Evolutionary conservation across 2,888 invertebrate genomes (phyloP), one percentile per base, ranked within the genome.

Genomic region (Drosophila meridiana): DNA sequence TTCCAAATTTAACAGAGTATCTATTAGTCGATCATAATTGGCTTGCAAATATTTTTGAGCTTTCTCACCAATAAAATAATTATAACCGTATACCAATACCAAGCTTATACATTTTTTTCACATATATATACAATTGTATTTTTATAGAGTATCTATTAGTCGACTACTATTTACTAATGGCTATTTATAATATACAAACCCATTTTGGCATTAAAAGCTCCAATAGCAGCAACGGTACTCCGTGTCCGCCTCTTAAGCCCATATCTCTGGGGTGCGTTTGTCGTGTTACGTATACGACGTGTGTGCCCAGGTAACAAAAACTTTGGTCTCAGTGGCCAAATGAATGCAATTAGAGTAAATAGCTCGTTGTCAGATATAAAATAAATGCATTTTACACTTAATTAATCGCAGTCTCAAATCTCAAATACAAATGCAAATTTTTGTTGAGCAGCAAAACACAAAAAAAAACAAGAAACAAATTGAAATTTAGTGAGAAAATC

Each of bases 401-500:
- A 69, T 50, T 69, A n/a, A 50, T 40, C 28, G 26, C 38, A 48
- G 9, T 9, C 26, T 32, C 47, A 30, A 53, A 40, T 34, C 28
- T 57, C 55, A 67, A 69, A 66, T 43, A 20, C 45, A 50, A 8
- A 45, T 38, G n/a, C 13, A 47, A 47, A 34, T 45, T 43, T 38
- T 38, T 30, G 6, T 43, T 26, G 36, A 13, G 30, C 50, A 42
- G 48, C 14, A 30, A n/a, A 14, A 20, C 20, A 20, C 20, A 20
- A 30, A 48, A 7, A 14, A 43, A 40, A 26, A 13, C 11, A 28
- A 43, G 28, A 28, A 13, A 45, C n/a, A 72, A 8, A 88, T 69
- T 83, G 62, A 73, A 80, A 72, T 56, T 81, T 76, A 71, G 79
- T 53, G 45, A 58, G 57, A 58, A 68, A 81, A 72, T 74, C 71